Conservation (phyloP, 30 jellyfish, hydroid and myxozoan species). For the Turritopsis dohrnii region DNA sequence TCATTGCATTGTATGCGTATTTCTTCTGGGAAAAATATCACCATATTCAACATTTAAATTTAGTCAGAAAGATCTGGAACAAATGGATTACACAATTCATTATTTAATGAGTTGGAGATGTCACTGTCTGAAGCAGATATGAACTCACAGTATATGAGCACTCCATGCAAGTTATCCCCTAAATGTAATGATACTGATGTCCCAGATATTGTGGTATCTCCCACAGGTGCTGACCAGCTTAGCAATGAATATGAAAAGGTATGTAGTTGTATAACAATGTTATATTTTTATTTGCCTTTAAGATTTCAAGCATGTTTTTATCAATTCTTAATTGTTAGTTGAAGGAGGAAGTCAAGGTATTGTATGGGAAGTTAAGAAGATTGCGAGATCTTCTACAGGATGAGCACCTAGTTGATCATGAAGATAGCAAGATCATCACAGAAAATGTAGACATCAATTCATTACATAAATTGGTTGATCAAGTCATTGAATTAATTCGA, state of each 20-base stretch:
- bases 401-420: background rate
- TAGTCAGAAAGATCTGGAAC: background rate
- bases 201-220: slow-evolving; percentile 13
- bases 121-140: slow-evolving; percentile 62
- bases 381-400: background rate
- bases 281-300: too few relatives aligned
- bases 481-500: slow-evolving; percentile 23
- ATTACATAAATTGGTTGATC: slow-evolving; percentile 17
- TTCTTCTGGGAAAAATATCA: background rate
- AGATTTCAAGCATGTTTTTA: too few relatives aligned
- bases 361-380: background rate
- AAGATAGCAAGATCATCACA: background rate
- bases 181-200: background rate
- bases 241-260: background rate
- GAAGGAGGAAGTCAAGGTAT: background rate
- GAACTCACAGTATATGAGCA: slow-evolving; percentile 24
- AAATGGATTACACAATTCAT: slow-evolving; percentile 47
- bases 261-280: too few relatives aligned
- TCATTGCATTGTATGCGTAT: background rate
- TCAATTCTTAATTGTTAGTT: slow-evolving; percentile 1
- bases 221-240: slow-evolving; percentile 1
- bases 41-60: background rate
- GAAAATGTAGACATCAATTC: background rate
- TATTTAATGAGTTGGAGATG: slow-evolving; percentile 74
- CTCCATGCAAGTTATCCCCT: slow-evolving; percentile 26